Evolutionary conservation across 2,113 vertebrate genomes (phyloP).

Genomic region (Andinoacara biseriatus): DNA sequence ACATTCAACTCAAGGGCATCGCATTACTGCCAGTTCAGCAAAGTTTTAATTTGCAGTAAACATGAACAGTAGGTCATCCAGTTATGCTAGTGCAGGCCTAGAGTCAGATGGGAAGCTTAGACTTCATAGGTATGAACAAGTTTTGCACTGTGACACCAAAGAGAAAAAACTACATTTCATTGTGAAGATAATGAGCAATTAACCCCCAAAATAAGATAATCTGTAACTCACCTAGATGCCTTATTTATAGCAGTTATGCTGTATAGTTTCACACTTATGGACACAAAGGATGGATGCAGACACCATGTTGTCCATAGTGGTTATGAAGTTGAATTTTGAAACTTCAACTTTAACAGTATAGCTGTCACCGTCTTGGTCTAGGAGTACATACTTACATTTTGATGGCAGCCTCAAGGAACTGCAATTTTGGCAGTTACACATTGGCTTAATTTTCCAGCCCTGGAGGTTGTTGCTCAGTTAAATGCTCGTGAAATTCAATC

Average conservation of each 20-base stretch:
- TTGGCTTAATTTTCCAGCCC: background rate
- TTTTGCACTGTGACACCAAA: background rate
- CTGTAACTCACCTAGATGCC: background rate
- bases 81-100: background rate
- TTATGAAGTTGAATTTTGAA: background rate
- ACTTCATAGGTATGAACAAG: background rate
- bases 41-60: slow-evolving; percentile 61
- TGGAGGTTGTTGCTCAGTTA: background rate
- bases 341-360: background rate
- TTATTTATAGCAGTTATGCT: background rate
- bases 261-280: background rate
- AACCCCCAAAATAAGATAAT: background rate
- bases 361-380: background rate
- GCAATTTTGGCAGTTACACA: background rate
- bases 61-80: slow-evolving; percentile 18
- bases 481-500: slow-evolving; percentile 10
- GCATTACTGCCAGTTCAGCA: slow-evolving; percentile 49
- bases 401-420: background rate
- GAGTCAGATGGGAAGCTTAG: background rate
- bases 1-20: slow-evolving; percentile 10
- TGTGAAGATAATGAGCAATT: slow-evolving; percentile 19
- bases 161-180: background rate
- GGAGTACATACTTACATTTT: background rate
- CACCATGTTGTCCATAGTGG: background rate
- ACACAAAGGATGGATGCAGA: background rate